A percentile compares a stretch with the other conserved stretches of the same genome.
Conservation (phyloP, 2,888 invertebrate genomes). For the Laothoe populi region DNA sequence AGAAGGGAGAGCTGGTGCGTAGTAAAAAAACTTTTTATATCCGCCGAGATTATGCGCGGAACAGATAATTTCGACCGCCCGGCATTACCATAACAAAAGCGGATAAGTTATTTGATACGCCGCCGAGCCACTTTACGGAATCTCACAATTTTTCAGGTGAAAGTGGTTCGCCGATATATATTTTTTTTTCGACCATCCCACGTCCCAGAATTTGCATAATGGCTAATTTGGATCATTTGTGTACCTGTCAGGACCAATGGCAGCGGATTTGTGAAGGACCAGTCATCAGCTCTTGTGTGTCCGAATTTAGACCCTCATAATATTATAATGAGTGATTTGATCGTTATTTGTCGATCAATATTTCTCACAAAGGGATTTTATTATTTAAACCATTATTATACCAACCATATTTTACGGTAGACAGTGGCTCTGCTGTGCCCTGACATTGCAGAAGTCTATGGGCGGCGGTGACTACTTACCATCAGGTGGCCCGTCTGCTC, state of each 20-base stretch:
- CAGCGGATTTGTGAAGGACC: conserved; percentile 3
- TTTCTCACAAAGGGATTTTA: background rate
- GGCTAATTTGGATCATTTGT: conserved; percentile 59
- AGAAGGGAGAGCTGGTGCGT: background rate
- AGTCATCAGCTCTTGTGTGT: background rate
- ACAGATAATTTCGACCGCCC: conserved; percentile 65
- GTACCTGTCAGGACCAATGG: conserved; percentile 30
- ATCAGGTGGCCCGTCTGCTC: too few species aligned
- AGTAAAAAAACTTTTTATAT: conserved; percentile 44
- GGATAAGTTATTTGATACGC: conserved; percentile 75
- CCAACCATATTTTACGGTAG: too few species aligned
- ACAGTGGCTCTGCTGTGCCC: too few species aligned
- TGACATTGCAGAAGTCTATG: too few species aligned
- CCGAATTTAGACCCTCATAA: background rate
- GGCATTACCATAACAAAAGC: conserved; percentile 79
- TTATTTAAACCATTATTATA: too few species aligned
- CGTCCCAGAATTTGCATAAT: conserved; percentile 52
- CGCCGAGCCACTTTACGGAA: conserved; percentile 52
- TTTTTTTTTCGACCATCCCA: conserved; percentile 36
- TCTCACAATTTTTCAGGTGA: conserved; percentile 67
- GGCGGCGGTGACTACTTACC: too few species aligned
- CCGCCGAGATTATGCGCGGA: conserved; percentile 63
- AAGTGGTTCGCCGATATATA: conserved; percentile 61
- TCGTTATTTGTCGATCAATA: background rate
- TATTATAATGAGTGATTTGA: background rate